Evolutionary conservation across 2,113 vertebrate genomes (phyloP), one percentile per base, ranked within the genome.

Genomic region (Neotoma lepida): DNA sequence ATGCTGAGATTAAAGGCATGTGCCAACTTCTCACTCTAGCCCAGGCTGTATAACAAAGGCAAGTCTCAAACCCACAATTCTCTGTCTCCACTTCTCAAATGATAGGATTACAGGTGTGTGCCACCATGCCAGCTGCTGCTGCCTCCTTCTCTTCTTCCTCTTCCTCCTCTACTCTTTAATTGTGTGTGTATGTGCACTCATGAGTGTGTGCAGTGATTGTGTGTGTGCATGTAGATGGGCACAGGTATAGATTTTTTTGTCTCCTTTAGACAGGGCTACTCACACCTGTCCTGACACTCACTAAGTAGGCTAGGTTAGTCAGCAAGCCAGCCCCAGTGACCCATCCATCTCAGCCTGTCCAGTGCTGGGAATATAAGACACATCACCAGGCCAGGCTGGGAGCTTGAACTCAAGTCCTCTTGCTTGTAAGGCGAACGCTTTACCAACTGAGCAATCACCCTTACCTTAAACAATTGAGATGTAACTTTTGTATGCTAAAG

Each of bases 401-500:
- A 20, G 5, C 15, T 66, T 7, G 2, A 49, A 66, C 30, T 86
- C 28, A 35, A 64, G 63, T 68, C 63, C 30, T 86, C 28, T 46
- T 22, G 18, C 18, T 49, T 66, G 14, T 64, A 35, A 66, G 30
- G 84, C 63, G 22, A 66, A 61, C n/a, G 64, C 26, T 85, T 46
- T 17, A 28, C 26, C 54, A 64, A 64, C 58, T 46, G 15, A 86
- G 63, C 26, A 46, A 66, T 46, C 41, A 20, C 9, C 18, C 24
- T 41, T 24, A 10, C 20, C 33, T 41, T 18, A 28, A 84, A 28
- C 6, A 68, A 78, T 39, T 89, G 68, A 68, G 54, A 33, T 74
- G 24, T 82, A 86, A 95, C 86, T 82, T 91, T 87, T 35, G 51
- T 61, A 46, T 10, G 78, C 12, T 66, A 71, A 87, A 95, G 88